A percentile compares a stretch with the other conserved stretches of the same genome.
These are phyloP conservation scores for Dioctria linearis DNA, from an alignment of 2,888 invertebrate genomes.

Conservation along the genomic window DNA sequence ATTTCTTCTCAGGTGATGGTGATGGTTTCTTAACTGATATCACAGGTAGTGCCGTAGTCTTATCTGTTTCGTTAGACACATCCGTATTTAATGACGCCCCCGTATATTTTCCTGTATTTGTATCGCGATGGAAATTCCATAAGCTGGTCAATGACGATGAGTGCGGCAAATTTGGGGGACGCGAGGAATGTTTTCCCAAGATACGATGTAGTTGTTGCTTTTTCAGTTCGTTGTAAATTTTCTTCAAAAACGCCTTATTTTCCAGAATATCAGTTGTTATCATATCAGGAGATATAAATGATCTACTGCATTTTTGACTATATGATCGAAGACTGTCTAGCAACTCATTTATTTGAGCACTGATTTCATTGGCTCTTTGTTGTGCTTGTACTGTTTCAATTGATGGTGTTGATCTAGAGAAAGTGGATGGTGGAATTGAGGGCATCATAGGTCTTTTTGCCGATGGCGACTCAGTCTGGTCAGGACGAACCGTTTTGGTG, in stretches of 20 bases:
- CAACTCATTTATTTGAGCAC: slow-evolving; percentile 61
- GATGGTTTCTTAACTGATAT: slow-evolving; percentile 10
- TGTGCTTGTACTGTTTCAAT: neutral
- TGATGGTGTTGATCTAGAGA: neutral
- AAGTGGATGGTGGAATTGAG: neutral
- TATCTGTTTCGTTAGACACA: neutral
- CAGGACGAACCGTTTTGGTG: slow-evolving; percentile 66
- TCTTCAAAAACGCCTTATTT: slow-evolving; percentile 80
- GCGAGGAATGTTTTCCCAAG: slow-evolving; percentile 64
- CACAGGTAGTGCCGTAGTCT: neutral
- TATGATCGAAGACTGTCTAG: slow-evolving; percentile 62
- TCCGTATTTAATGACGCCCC: neutral
- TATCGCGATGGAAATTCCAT: slow-evolving; percentile 48
- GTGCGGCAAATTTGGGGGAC: slow-evolving; percentile 57
- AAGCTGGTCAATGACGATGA: slow-evolving; percentile 54
- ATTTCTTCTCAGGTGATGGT: slow-evolving; percentile 56
- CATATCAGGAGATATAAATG: slow-evolving; percentile 72
- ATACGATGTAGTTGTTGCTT: slow-evolving; percentile 68
- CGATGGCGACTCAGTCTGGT: slow-evolving; percentile 67
- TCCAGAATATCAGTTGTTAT: slow-evolving; percentile 82
- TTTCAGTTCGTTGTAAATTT: slow-evolving; percentile 67
- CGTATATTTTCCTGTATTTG: neutral
- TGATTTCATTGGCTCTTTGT: slow-evolving; percentile 51
- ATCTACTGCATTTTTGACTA: slow-evolving; percentile 56
- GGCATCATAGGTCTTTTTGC: slow-evolving; percentile 63